phyloP scores from a whole-genome alignment of 2,888 invertebrate species.

The Drosophila percnosoma region DNA sequence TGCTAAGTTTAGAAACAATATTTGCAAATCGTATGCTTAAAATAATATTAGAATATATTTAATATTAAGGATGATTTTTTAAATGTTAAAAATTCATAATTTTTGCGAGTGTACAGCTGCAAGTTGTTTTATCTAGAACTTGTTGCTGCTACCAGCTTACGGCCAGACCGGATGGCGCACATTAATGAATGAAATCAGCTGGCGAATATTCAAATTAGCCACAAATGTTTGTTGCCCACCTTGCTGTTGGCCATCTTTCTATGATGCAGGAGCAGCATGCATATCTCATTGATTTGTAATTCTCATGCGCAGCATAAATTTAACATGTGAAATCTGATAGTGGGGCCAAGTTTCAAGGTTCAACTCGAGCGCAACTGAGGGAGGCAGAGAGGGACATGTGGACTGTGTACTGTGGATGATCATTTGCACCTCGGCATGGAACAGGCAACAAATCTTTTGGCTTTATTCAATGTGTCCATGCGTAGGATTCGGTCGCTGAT shows the following conservation, averaged over 20 bases:
- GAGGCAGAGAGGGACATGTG: background rate
- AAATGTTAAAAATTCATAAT: background rate
- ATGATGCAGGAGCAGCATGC: conserved; percentile 46
- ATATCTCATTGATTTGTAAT: conserved; percentile 82
- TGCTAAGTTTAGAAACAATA: background rate
- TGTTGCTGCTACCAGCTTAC: background rate
- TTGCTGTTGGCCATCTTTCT: conserved; percentile 58
- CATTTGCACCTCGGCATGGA: conserved; percentile 74
- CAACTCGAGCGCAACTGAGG: conserved; percentile 8
- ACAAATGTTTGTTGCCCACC: conserved; percentile 16
- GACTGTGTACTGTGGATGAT: conserved; percentile 41
- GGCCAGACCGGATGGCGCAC: conserved; percentile 6
- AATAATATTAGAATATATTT: no score
- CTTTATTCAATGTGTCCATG: conserved; percentile 71
- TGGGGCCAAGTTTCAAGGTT: conserved; percentile 36
- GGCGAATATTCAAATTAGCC: conserved; percentile 64
- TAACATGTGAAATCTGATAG: conserved; percentile 79
- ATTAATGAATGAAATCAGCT: conserved; percentile 24
- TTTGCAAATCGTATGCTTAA: background rate
- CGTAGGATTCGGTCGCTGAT: conserved; percentile 72
- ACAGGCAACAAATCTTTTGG: conserved; percentile 73
- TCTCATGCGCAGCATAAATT: conserved; percentile 76
- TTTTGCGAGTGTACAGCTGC: background rate
- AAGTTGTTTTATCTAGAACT: background rate
- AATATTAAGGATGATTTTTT: background rate